phyloP scores from a whole-genome alignment of 2,113 vertebrate species.

The Numida meleagris region DNA sequence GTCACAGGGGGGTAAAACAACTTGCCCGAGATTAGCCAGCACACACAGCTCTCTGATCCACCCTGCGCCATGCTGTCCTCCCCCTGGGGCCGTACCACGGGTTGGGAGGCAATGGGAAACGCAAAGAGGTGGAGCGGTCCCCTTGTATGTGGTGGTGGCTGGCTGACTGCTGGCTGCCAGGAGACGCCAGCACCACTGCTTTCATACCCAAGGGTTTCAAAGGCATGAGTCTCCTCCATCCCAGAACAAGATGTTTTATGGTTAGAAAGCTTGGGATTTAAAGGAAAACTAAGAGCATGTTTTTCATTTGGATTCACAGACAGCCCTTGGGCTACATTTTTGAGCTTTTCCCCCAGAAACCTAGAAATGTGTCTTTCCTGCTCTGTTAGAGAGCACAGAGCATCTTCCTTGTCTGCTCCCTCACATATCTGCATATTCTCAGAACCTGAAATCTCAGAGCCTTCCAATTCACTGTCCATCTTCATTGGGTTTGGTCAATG shows the following conservation, averaged over 20 bases:
- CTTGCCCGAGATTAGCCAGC: neutral
- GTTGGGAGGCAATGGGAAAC: accelerated
- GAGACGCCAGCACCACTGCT: neutral
- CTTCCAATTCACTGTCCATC: neutral
- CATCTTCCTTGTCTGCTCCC: neutral
- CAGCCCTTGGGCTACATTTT: neutral
- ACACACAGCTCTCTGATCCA: neutral
- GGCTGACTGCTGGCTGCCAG: neutral
- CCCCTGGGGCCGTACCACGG: neutral
- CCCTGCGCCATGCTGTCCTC: neutral
- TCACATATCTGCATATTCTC: neutral
- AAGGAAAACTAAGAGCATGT: neutral
- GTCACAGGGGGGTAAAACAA: accelerated
- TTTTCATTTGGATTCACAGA: neutral
- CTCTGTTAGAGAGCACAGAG: neutral
- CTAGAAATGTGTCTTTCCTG: neutral
- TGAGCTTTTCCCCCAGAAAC: neutral
- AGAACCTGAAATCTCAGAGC: neutral
- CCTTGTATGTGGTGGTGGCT: accelerated
- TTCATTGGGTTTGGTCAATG: neutral
- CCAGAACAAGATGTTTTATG: neutral
- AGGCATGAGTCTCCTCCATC: neutral
- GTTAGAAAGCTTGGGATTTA: neutral
- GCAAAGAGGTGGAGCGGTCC: accelerated
- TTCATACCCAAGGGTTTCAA: neutral